phyloP scores from a whole-genome alignment of 2,113 vertebrate genomes.

The Tenebrosternarchus preto region DNA sequence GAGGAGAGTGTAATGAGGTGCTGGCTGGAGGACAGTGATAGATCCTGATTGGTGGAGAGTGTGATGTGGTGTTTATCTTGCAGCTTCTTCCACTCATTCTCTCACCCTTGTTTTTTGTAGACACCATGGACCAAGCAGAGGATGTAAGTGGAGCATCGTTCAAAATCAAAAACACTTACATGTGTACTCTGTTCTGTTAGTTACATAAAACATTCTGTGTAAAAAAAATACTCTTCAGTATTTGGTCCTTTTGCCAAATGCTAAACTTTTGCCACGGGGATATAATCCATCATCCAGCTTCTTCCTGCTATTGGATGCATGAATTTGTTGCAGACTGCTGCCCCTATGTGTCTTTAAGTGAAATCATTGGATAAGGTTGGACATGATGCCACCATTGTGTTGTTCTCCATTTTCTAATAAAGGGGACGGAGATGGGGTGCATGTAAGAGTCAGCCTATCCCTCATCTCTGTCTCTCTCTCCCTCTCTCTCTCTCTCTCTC shows the following conservation, averaged over 20 bases:
- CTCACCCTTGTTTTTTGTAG: slow-evolving; percentile 65
- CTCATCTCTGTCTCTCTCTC: too few relatives aligned
- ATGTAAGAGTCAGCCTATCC: too few relatives aligned
- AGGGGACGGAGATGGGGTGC: too few relatives aligned
- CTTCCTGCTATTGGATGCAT: too few relatives aligned
- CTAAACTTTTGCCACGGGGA: too few relatives aligned
- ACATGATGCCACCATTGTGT: background rate
- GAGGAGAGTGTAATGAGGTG: background rate
- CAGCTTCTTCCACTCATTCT: background rate
- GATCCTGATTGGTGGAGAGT: background rate
- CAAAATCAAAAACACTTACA: slow-evolving; percentile 6
- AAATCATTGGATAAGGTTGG: background rate
- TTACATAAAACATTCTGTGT: slow-evolving; percentile 1
- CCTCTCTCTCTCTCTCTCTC: too few relatives aligned
- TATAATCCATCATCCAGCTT: too few relatives aligned
- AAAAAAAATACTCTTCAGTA: too few relatives aligned
- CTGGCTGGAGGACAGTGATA: slow-evolving; percentile 28
- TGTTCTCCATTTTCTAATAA: background rate
- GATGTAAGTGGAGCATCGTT: slow-evolving; percentile 62
- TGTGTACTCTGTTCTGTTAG: too few relatives aligned
- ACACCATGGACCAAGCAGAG: slow-evolving; percentile 53
- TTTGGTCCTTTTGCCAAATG: too few relatives aligned
- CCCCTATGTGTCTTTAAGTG: background rate
- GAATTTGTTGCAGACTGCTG: background rate
- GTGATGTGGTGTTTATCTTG: slow-evolving; percentile 2